Percentiles rank a stretch among this genome's conserved stretches.
Conservation (phyloP, 2,888 invertebrate species). For the Protodeltote pygarga region DNA sequence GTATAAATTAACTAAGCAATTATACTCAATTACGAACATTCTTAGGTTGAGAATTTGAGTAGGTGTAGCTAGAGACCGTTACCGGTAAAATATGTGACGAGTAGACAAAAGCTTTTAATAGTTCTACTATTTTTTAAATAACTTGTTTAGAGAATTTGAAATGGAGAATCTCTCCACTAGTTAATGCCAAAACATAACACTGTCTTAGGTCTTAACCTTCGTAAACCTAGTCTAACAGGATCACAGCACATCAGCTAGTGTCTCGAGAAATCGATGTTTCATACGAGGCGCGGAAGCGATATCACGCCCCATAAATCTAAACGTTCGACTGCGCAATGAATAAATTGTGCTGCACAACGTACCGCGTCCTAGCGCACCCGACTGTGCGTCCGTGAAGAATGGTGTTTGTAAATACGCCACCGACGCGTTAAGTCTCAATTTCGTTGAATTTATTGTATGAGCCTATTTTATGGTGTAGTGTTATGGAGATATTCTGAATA, state of each 20-base stretch:
- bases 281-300: constrained; percentile 45
- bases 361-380: constrained; percentile 26
- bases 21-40: too few relatives aligned
- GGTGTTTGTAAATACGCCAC: constrained; percentile 48
- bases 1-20: too few relatives aligned
- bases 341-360: constrained; percentile 44
- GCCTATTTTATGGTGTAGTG: constrained; percentile 29
- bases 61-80: constrained; percentile 1
- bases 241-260: constrained; percentile 17
- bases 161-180: too few relatives aligned
- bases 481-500: constrained; percentile 14
- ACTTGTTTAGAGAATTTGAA: not conserved
- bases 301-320: constrained; percentile 50
- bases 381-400: constrained; percentile 44
- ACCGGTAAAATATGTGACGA: not conserved
- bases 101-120: constrained; percentile 2
- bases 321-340: constrained; percentile 50
- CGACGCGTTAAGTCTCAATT: constrained; percentile 44
- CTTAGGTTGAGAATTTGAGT: too few relatives aligned
- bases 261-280: constrained; percentile 53
- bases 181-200: too few relatives aligned
- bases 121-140: not conserved
- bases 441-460: constrained; percentile 39
- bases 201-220: too few relatives aligned
- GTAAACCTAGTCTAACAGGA: constrained; percentile 15